Evolutionary conservation across 2,797 vertebrate species (phyloP).

Genomic region (Sibirionetta formosa): DNA sequence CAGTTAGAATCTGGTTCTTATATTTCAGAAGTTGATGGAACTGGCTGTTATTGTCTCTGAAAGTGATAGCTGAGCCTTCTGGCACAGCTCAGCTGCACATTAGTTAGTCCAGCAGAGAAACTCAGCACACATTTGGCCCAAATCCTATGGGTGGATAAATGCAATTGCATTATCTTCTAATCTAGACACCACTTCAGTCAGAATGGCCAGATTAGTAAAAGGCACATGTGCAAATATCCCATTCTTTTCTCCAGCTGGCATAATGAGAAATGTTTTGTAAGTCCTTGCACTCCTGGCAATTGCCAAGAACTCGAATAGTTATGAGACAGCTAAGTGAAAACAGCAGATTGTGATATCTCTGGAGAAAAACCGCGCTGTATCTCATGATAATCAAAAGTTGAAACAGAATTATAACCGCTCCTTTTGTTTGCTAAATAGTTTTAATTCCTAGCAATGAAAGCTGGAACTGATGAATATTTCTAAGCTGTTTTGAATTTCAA

Average conservation of each 20-base stretch:
- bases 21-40: slow-evolving; percentile 28
- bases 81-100: not conserved
- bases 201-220: slow-evolving; percentile 19
- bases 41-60: slow-evolving; percentile 21
- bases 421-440: slow-evolving; percentile 45
- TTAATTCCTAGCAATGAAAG: not conserved
- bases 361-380: not conserved
- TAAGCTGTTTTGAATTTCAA: slow-evolving; percentile 42
- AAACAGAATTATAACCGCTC: not conserved
- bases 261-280: slow-evolving; percentile 35
- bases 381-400: not conserved
- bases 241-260: slow-evolving; percentile 22
- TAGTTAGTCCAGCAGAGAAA: slow-evolving; percentile 28
- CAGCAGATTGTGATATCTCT: not conserved
- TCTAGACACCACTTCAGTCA: slow-evolving; percentile 38
- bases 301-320: slow-evolving; percentile 7
- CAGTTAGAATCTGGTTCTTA: not conserved
- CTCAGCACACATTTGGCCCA: not conserved
- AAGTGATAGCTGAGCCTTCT: slow-evolving; percentile 18
- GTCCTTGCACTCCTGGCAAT: not conserved
- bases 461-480: slow-evolving; percentile 25
- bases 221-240: slow-evolving; percentile 16
- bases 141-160: not conserved
- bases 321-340: slow-evolving; percentile 5
- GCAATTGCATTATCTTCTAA: slow-evolving; percentile 56